A percentile compares a stretch with the other conserved stretches of the same genome.
Conservation (phyloP, 2,888 invertebrate species). For the Thymelicus sylvestris region DNA sequence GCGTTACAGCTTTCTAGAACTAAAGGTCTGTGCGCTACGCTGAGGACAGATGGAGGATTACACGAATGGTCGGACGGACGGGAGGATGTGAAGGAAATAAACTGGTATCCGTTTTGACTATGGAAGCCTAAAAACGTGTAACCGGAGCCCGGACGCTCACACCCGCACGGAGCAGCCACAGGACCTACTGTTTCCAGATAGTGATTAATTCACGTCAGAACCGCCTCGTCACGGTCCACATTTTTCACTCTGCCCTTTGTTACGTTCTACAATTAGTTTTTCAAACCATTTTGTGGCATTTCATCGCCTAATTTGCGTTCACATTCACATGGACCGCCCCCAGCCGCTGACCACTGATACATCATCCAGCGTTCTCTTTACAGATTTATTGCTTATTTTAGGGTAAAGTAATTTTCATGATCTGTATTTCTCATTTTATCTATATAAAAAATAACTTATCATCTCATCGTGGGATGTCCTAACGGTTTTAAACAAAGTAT, state of each 20-base stretch:
- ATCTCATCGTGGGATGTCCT: no score
- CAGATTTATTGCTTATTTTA: neutral
- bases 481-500: no score
- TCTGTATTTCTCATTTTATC: no score
- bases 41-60: no score
- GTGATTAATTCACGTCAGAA: neutral
- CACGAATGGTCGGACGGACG: no score
- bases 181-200: neutral
- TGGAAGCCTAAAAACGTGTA: no score
- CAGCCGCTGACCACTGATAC: neutral
- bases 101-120: no score
- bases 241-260: conserved; percentile 16
- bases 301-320: conserved; percentile 10
- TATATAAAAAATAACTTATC: no score
- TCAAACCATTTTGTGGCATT: conserved; percentile 16
- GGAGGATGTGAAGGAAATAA: no score
- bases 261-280: conserved; percentile 2
- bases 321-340: neutral
- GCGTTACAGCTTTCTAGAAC: no score
- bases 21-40: no score
- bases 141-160: neutral
- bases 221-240: conserved; percentile 11
- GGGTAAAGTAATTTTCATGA: neutral
- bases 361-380: neutral
- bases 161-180: no score